Base-by-base conservation (phyloP, 1,140 invertebrate species). In the Himalopsyche phryganea region DNA sequence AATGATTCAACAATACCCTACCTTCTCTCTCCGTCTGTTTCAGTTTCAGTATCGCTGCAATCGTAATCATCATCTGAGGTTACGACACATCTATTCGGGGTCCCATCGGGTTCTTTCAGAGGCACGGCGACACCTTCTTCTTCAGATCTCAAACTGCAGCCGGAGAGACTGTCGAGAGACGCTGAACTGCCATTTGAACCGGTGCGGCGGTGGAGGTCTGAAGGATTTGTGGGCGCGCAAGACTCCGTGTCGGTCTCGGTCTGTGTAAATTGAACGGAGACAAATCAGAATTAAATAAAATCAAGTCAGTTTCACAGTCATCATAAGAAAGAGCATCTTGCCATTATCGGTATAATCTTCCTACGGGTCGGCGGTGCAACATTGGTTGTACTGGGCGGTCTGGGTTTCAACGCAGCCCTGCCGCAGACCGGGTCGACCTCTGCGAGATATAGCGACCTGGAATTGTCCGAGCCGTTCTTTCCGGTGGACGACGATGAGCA, bases 231-330 rank as follows among this genome's bases (percentile, higher is more conserved):
- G 23, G 41, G 19, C 1, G 57, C 44, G 9, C 41, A 47, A 0
- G 58, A 64, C 6, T 64, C 61, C 7, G 61, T 64, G 35, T 64
- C 61, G 0, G 57, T 59, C 50, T 65, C 58, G 14, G 35, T 65
- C 59, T 65, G 50, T 20, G 45, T 20, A 46, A 46, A 46, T n/a
- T n/a, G n/a, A n/a, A n/a, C n/a, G 6, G 14, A 13, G 6, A 6
- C 6, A 42, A n/a, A 42, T 42, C 6, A 42, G 10, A 42, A 9
- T 6, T 42, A 6, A 35, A n/a, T 35, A 35, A 7, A 35, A 35
- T n/a, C 33, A 35, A 35, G 6, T 7, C n/a, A 6, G 6, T 35
- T 35, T 35, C 6, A 6, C n/a, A 35, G 6, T 7, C 33, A n/a
- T 6, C 33, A 7, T 35, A n/a, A 35, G n/a, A 7, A 6, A 35